phyloP scores from a whole-genome alignment of 2,888 invertebrate species.

The Psylliodes chrysocephalus region DNA sequence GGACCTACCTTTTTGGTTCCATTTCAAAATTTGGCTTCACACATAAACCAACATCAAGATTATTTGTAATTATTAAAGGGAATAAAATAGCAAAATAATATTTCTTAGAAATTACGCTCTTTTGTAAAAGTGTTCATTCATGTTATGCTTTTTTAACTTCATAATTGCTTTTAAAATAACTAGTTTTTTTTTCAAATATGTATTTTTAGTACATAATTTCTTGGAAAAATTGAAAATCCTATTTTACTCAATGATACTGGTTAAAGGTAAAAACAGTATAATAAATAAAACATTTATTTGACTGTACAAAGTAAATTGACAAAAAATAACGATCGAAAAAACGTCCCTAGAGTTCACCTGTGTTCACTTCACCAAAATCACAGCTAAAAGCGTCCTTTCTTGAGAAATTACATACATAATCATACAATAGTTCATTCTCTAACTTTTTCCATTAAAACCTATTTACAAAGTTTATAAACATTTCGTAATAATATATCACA shows the following conservation, averaged over 20 bases:
- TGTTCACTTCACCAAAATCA: conserved; percentile 63
- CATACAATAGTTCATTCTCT: conserved; percentile 18
- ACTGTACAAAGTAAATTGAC: conserved; percentile 37
- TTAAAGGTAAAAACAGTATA: conserved; percentile 32
- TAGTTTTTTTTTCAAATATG: not conserved
- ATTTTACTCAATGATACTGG: conserved; percentile 18
- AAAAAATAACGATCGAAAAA: conserved; percentile 41
- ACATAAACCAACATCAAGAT: not conserved
- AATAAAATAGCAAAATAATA: not conserved
- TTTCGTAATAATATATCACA: conserved; percentile 1
- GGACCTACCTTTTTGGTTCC: conserved; percentile 60
- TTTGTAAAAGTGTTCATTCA: no score
- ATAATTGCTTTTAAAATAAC: no score
- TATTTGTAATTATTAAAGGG: not conserved
- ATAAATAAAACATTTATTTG: conserved; percentile 40
- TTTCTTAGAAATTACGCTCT: not conserved
- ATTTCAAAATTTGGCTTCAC: not conserved
- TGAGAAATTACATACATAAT: conserved; percentile 5
- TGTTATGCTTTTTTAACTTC: no score
- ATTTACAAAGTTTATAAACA: conserved; percentile 37
- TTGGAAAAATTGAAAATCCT: not conserved
- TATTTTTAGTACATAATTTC: not conserved
- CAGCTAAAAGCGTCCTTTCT: conserved; percentile 55
- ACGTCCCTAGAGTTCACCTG: conserved; percentile 57
- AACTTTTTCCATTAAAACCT: conserved; percentile 40